Conservation (phyloP, 2,888 invertebrate species). For the Tiphia femorata region DNA sequence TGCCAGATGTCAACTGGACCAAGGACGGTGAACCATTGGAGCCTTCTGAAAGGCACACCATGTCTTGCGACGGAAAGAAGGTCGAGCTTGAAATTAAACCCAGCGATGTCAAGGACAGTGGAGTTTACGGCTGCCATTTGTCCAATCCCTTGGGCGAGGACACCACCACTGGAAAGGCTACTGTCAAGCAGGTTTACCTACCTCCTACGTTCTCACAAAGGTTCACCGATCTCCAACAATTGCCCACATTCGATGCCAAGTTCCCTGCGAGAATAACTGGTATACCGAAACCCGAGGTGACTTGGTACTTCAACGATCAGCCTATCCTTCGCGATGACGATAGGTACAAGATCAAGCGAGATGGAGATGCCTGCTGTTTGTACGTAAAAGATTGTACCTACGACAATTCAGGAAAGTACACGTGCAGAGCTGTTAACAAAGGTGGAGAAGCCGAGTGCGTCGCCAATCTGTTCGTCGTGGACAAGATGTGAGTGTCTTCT, state of each 20-base stretch:
- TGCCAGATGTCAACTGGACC: conserved; percentile 84
- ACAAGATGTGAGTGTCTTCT: conserved; percentile 84
- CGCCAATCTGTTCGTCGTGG: conserved; percentile 82
- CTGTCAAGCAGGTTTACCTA: conserved; percentile 84
- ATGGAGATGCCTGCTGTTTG: conserved; percentile 84
- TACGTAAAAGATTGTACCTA: conserved; percentile 79
- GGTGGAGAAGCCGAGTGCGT: conserved; percentile 85
- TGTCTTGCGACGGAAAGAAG: conserved; percentile 88
- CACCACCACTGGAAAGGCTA: conserved; percentile 77
- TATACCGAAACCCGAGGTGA: conserved; percentile 85
- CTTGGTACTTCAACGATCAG: conserved; percentile 88
- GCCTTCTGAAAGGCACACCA: conserved; percentile 77
- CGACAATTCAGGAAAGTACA: conserved; percentile 81
- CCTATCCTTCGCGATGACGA: conserved; percentile 76
- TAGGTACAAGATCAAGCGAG: conserved; percentile 82
- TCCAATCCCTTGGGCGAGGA: conserved; percentile 85
- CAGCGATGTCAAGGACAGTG: conserved; percentile 80
- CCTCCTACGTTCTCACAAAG: conserved; percentile 85
- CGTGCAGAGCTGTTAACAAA: conserved; percentile 82
- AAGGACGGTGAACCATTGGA: conserved; percentile 80
- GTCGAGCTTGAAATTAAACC: conserved; percentile 82
- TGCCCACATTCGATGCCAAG: conserved; percentile 84
- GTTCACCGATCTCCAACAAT: conserved; percentile 78
- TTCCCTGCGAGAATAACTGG: conserved; percentile 86
- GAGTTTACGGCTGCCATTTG: conserved; percentile 82